Percentiles rank a stretch among this genome's conserved stretches.
These are phyloP conservation scores for Asteroscopus sphinx DNA, from an alignment of 2,888 invertebrate species.

Conservation along the genomic window DNA sequence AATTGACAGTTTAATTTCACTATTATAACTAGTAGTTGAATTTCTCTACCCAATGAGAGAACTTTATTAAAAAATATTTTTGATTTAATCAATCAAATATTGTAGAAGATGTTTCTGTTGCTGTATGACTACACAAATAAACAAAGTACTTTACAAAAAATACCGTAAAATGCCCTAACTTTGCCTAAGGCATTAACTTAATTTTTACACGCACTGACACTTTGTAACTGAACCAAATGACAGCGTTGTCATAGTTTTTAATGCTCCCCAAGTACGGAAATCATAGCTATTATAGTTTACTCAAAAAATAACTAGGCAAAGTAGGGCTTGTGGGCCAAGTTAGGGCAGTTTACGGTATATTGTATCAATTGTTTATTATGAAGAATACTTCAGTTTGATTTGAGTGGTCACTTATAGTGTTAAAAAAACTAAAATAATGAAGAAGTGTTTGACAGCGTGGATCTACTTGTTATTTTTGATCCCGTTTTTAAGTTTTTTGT, in stretches of 20 bases:
- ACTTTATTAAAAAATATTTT: background rate
- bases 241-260: no score
- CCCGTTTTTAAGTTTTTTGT: conserved; percentile 83
- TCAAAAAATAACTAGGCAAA: no score
- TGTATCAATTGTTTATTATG: conserved; percentile 49
- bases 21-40: conserved; percentile 7
- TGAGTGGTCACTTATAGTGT: conserved; percentile 58
- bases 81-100: conserved; percentile 4
- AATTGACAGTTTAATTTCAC: conserved; percentile 14
- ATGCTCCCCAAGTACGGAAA: no score
- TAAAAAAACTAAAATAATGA: conserved; percentile 60
- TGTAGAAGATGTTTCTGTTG: conserved; percentile 15
- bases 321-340: no score
- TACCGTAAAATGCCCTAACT: no score
- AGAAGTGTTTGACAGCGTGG: conserved; percentile 30
- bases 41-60: background rate
- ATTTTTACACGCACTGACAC: no score
- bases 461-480: conserved; percentile 67
- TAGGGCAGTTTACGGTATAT: no score
- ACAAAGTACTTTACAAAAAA: conserved; percentile 38
- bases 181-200: no score
- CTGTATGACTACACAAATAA: conserved; percentile 23
- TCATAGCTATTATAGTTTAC: no score
- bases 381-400: conserved; percentile 64
- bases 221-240: no score